These are phyloP conservation scores for Penaeus japonicus DNA, from an alignment of 1,140 invertebrate genomes.

Conservation along the genomic window DNA sequence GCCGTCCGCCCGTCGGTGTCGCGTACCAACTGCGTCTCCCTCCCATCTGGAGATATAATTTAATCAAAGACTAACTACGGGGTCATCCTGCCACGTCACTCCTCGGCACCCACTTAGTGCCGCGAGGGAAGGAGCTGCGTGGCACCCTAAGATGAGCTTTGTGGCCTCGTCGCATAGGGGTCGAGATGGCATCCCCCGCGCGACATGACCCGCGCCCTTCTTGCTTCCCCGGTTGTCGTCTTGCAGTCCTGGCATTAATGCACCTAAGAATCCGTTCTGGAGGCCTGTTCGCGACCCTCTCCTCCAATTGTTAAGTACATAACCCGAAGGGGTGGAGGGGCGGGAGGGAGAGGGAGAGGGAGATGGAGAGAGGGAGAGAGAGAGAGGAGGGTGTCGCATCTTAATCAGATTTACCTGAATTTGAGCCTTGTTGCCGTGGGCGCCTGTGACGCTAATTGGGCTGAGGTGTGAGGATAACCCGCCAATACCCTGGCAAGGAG, in stretches of 20 bases:
- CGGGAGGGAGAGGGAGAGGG: neutral
- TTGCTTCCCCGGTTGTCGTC: neutral
- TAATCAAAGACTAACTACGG: conserved; percentile 15
- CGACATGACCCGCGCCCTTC: neutral
- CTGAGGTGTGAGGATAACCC: neutral
- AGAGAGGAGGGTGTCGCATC: too few relatives aligned
- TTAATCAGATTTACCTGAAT: conserved; percentile 14
- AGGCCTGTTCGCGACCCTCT: neutral
- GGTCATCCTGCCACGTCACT: neutral
- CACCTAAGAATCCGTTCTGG: neutral
- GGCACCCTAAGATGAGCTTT: too few relatives aligned
- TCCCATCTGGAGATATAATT: neutral
- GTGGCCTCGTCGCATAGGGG: too few relatives aligned
- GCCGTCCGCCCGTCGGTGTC: neutral
- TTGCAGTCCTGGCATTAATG: conserved; percentile 6
- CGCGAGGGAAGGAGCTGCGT: too few relatives aligned
- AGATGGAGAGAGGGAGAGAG: too few relatives aligned
- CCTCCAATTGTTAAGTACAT: neutral
- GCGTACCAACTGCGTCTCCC: neutral
- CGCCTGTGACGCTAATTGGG: neutral
- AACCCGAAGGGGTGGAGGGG: neutral
- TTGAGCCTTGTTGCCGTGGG: neutral
- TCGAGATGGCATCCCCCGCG: neutral
- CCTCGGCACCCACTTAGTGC: too few relatives aligned
- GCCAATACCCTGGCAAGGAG: too few relatives aligned